Evolutionary conservation across 2,888 invertebrate genomes (phyloP).

Genomic region (Eurytoma californica): DNA sequence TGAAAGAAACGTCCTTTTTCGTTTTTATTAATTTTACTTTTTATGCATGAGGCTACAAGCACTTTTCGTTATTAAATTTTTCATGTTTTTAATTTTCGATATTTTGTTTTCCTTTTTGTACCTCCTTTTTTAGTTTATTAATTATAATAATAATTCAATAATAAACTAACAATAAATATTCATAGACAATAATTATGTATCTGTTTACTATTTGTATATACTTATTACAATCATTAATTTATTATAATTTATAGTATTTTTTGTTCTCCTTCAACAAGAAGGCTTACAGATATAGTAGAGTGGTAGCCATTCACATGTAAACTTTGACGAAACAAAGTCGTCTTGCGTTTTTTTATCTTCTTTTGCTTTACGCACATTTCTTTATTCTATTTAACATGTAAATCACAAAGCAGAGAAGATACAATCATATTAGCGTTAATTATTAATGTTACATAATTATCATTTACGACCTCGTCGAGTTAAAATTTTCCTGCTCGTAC

Average conservation of each 20-base stretch:
- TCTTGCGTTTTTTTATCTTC: conserved; percentile 52
- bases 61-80: conserved; percentile 53
- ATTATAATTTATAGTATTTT: conserved; percentile 60
- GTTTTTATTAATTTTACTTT: conserved; percentile 45
- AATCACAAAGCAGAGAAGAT: conserved; percentile 69
- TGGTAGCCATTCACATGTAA: conserved; percentile 65
- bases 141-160: conserved; percentile 62
- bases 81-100: conserved; percentile 52
- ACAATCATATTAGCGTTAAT: conserved; percentile 60
- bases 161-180: conserved; percentile 66
- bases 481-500: conserved; percentile 58
- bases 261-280: conserved; percentile 53
- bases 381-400: conserved; percentile 61
- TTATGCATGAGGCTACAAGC: conserved; percentile 60
- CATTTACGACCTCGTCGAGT: conserved; percentile 17
- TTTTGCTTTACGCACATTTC: conserved; percentile 29
- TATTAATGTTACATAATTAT: conserved; percentile 44
- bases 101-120: conserved; percentile 25
- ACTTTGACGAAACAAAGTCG: conserved; percentile 53
- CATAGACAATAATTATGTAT: conserved; percentile 64
- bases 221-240: conserved; percentile 64
- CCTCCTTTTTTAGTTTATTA: conserved; percentile 50
- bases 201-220: conserved; percentile 64
- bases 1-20: conserved; percentile 29
- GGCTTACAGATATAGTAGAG: conserved; percentile 63